Evolutionary conservation across 2,797 vertebrate genomes (phyloP), one percentile per base, ranked within the genome.

Genomic region (Hydrolagus colliei): DNA sequence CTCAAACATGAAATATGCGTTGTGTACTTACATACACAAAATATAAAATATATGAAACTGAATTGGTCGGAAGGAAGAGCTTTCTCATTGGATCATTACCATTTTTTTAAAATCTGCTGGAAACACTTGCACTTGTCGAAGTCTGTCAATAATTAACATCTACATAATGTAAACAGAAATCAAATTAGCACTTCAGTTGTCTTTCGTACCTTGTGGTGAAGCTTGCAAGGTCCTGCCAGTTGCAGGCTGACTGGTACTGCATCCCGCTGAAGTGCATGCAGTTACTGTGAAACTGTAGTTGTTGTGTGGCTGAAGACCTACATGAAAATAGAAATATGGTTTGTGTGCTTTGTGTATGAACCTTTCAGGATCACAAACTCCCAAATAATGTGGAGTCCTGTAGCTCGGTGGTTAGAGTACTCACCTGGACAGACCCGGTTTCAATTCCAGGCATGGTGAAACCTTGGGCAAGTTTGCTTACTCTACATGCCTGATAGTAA

Each of bases 231-330:
- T 99, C 89, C 90, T 94, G 93, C 95, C 4, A n/a, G 20, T 63
- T 76, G 85, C 84, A n/a, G 32, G 16, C 18, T 62, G 72, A 12
- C 85, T 72, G 65, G 72, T 63, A 41, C 93, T 88, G 89, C 97
- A 98, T 75, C 96, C 96, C 16, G 90, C 93, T 89, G 94, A 93
- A 86, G 96, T 96, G 88, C 97, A 99, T 76, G 94, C 96, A 86
- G 91, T 90, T 87, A 99, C 90, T 86, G 92, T 90, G 88, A 97
- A 97, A 88, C 91, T 95, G 92, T 97, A 97, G 90, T 93, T 92
- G 86, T 93, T 94, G 88, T 94, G 93, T 0, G 97, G 96, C 91
- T 95, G 92, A 86, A 98, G 93, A 92, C 92, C 97, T 98, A 87
- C 73, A 65, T 72, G 72, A 52, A 13, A 52, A 52, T 18, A 76